phyloP scores from a whole-genome alignment of 2,797 vertebrate genomes.

The Danio kyathit region DNA sequence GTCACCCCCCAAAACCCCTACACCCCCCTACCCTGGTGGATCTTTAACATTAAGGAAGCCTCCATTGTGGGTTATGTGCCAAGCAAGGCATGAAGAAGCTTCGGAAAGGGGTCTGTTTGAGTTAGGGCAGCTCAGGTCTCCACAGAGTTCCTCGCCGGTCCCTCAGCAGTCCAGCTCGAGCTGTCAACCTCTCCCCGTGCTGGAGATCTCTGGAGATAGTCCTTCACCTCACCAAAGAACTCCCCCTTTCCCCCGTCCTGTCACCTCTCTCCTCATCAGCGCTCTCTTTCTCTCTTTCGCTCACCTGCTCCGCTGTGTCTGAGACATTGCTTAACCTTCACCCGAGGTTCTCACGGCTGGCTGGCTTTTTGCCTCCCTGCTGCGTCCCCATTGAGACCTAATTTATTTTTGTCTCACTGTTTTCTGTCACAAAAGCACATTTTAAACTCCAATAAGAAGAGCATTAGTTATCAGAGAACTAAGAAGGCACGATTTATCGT shows the following conservation, averaged over 20 bases:
- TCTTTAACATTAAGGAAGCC: constrained; percentile 47
- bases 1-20: too few relatives aligned
- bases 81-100: constrained; percentile 60
- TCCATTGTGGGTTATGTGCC: constrained; percentile 57
- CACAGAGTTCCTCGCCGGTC: constrained; percentile 36
- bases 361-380: constrained; percentile 29
- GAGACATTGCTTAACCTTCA: constrained; percentile 53
- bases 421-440: constrained; percentile 34
- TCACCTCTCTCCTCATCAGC: constrained; percentile 44
- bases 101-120: constrained; percentile 52
- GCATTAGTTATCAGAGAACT: constrained; percentile 19
- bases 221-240: constrained; percentile 9
- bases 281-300: constrained; percentile 15
- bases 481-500: background rate
- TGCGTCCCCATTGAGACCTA: constrained; percentile 36
- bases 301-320: constrained; percentile 39
- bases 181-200: constrained; percentile 40
- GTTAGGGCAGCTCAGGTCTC: constrained; percentile 46
- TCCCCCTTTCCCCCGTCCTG: constrained; percentile 22
- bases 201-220: constrained; percentile 46
- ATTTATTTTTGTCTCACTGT: constrained; percentile 35
- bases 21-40: constrained; percentile 55
- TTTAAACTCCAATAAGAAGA: constrained; percentile 43
- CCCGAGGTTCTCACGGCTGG: constrained; percentile 44
- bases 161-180: constrained; percentile 35